Evolutionary conservation across 2,888 invertebrate genomes (phyloP), one percentile per base, ranked within the genome.

Genomic region (Cryptocephalus moraei): DNA sequence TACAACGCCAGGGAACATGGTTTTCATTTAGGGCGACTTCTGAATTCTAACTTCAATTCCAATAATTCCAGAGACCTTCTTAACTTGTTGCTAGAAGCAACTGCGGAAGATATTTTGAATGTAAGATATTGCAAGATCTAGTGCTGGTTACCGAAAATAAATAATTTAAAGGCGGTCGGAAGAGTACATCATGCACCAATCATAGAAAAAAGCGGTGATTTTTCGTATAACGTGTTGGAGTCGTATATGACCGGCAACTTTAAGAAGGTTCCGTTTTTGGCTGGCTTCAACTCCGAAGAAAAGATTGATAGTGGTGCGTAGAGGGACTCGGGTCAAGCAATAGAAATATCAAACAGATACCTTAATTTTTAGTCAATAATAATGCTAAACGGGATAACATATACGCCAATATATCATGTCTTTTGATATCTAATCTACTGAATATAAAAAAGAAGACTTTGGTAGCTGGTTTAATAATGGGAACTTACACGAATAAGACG

Each of bases 1-100:
- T 8, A 39, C 8, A 43, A 41, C 11, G 47, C 49, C 4, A 49
- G 46, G 42, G 9, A 44, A 32, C 43, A 40, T 33, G 52, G 49
- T 9, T 52, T 49, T 39, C 13, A 41, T 14, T 39, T 52, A 31
- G 49, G 46, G 33, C 40, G 39, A 39, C 9, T 4, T 4, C n/a
- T 52, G 8, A 39, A 44, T 22, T 22, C 33, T 32, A 34, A 44
- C 9, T 48, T 48, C 14, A 13, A 12, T 33, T 45, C 48, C 8
- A 12, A 48, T 1, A 31, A 48, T 48, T 45, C 48, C 6, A 31
- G 33, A 12, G 48, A 48, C 6, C 11, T 48, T 12, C 14, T 48
- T 9, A 22, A 41, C 9, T 31, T 41, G 32, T 32, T 48, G 11
- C 48, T 41, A 13, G 36, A 12, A 10, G 45, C 45, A 12, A 12